These are phyloP conservation scores for Dicaeum eximium DNA, from an alignment of 2,113 vertebrate species.

Conservation along the genomic window DNA sequence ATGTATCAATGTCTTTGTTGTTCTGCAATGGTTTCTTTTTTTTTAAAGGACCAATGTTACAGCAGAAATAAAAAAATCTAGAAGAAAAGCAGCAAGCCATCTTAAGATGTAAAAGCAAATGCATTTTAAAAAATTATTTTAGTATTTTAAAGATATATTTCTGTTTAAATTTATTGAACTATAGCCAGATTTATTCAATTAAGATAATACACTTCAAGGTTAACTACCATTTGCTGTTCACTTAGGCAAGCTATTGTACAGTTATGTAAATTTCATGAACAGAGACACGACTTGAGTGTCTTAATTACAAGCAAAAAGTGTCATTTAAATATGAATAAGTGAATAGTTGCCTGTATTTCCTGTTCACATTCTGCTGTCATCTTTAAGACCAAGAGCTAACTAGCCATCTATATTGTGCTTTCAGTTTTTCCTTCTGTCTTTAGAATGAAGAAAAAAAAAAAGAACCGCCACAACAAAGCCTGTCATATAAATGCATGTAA, in stretches of 20 bases:
- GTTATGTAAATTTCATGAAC: conserved; percentile 79
- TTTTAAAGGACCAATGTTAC: conserved; percentile 5
- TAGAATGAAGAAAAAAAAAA: neutral
- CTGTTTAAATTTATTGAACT: conserved; percentile 75
- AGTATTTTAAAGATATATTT: conserved; percentile 53
- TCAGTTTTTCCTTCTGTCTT: conserved; percentile 38
- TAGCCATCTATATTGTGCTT: conserved; percentile 22
- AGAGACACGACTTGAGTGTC: conserved; percentile 76
- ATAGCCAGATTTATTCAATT: conserved; percentile 80
- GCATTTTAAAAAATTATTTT: neutral
- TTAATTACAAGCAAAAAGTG: conserved; percentile 80
- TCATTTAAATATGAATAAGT: conserved; percentile 83
- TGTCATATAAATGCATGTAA: conserved; percentile 34
- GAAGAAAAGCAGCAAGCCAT: neutral
- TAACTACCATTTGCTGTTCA: conserved; percentile 82
- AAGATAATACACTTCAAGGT: conserved; percentile 80
- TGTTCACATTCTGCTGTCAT: conserved; percentile 65
- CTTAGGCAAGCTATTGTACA: conserved; percentile 80
- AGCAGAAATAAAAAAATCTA: conserved; percentile 24
- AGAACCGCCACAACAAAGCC: neutral
- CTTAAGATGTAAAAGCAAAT: conserved; percentile 3
- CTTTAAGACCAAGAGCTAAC: conserved; percentile 63
- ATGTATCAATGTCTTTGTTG: conserved; percentile 55
- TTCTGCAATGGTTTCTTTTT: conserved; percentile 8
- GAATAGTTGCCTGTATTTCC: conserved; percentile 73